phyloP scores from a whole-genome alignment of 2,888 invertebrate genomes.

The Bimastos eiseni region DNA sequence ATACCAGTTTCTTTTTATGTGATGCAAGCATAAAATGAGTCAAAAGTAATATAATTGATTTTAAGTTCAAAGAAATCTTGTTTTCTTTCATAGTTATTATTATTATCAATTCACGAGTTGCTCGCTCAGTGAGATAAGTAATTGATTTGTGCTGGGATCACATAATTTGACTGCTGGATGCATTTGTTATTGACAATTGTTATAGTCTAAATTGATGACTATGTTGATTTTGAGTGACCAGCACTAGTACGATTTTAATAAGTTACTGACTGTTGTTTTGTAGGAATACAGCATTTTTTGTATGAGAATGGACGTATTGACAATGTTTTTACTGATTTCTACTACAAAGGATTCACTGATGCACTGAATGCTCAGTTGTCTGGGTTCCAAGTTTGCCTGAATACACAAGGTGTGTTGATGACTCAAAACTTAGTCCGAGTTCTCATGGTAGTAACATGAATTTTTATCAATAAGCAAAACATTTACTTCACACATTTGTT shows the following conservation, averaged over 20 bases:
- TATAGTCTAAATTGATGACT: not conserved
- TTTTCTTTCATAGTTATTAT: too few relatives aligned
- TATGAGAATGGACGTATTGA: conserved; percentile 90
- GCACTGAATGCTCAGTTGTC: conserved; percentile 85
- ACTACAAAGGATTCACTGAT: conserved; percentile 89
- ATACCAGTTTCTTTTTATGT: not conserved
- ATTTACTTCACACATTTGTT: not conserved
- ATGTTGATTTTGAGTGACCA: not conserved
- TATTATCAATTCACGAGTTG: too few relatives aligned
- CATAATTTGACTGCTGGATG: not conserved
- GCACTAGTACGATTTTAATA: not conserved
- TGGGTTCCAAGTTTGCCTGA: conserved; percentile 67
- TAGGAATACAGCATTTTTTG: conserved; percentile 74
- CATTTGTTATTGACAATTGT: not conserved
- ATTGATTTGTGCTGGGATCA: not conserved
- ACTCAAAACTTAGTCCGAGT: not conserved
- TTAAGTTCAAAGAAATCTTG: too few relatives aligned
- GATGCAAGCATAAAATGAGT: not conserved
- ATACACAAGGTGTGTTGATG: conserved; percentile 54
- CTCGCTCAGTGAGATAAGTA: too few relatives aligned
- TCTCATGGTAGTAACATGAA: not conserved
- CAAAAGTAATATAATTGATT: too few relatives aligned
- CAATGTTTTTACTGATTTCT: conserved; percentile 90
- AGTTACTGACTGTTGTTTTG: conserved; percentile 31
- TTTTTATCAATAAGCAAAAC: not conserved